A percentile compares a stretch with the other conserved stretches of the same genome.
Evolutionary conservation across 2,797 vertebrate genomes (phyloP).

Genomic region (Agapornis canus): DNA sequence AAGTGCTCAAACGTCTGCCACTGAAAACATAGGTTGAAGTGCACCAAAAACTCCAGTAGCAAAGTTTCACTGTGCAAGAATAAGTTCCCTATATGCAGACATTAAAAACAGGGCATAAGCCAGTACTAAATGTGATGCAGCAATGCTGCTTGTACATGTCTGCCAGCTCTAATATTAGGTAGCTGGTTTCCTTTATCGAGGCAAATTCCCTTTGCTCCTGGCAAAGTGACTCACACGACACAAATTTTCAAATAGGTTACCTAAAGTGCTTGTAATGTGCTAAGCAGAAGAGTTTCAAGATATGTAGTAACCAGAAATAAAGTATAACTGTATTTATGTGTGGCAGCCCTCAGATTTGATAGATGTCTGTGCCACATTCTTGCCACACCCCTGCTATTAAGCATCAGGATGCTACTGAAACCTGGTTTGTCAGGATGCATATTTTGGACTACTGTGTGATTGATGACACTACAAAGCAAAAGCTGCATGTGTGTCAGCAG

Average conservation of each 20-base stretch:
- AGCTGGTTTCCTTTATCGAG: neutral
- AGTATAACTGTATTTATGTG: neutral
- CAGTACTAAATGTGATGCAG: neutral
- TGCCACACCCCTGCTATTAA: neutral
- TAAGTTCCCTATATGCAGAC: neutral
- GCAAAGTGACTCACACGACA: neutral
- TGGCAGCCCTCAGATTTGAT: neutral
- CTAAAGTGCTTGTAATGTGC: neutral
- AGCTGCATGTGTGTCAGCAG: neutral
- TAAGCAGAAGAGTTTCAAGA: neutral
- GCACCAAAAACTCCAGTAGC: neutral
- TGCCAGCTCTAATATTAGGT: neutral
- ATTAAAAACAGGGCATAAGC: neutral
- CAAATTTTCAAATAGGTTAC: neutral
- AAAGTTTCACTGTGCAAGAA: neutral
- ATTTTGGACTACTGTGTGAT: neutral
- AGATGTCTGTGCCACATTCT: neutral
- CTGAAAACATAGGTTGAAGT: neutral
- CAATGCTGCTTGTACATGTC: neutral
- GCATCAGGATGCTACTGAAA: neutral
- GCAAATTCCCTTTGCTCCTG: neutral
- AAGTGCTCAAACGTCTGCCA: neutral
- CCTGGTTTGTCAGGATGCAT: neutral
- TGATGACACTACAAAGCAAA: neutral
- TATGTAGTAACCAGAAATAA: neutral